A percentile compares a stretch with the other conserved stretches of the same genome.
Conservation (phyloP, 1,140 invertebrate genomes). For the Lepidotrigona ventralis region DNA sequence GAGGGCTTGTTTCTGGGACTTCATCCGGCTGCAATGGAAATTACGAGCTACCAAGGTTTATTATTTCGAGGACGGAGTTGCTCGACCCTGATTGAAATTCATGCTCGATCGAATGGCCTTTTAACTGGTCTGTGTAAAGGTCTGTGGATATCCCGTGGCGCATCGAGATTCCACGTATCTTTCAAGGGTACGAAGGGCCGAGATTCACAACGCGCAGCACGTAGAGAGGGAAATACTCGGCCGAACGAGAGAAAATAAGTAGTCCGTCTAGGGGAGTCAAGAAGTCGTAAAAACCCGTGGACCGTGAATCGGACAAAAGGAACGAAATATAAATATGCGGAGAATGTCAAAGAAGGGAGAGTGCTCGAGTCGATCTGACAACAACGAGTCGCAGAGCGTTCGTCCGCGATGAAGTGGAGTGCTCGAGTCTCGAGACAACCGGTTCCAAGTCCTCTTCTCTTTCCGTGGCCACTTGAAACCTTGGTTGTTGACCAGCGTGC, state of each 20-base stretch:
- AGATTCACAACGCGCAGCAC: not conserved
- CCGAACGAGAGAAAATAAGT: slow-evolving; percentile 1
- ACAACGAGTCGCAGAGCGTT: slow-evolving; percentile 1
- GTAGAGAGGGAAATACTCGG: not conserved
- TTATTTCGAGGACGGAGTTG: not conserved
- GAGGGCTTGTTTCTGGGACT: not conserved
- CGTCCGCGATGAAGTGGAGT: slow-evolving; percentile 22
- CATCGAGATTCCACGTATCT: not conserved
- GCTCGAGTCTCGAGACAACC: not conserved
- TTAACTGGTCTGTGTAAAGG: not conserved
- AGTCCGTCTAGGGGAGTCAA: not conserved
- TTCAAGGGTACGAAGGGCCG: too few relatives aligned
- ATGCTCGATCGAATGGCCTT: not conserved
- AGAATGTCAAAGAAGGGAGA: not conserved
- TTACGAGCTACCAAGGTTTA: not conserved
- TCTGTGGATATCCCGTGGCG: not conserved
- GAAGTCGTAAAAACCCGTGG: not conserved
- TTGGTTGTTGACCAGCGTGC: not conserved
- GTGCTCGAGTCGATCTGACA: not conserved
- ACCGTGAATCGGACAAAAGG: not conserved
- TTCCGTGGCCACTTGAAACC: not conserved
- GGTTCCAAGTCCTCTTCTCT: slow-evolving; percentile 26
- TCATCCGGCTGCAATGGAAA: not conserved
- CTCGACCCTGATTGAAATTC: slow-evolving; percentile 6
- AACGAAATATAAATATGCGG: slow-evolving; percentile 1